Evolutionary conservation across 2,888 invertebrate genomes (phyloP).

Genomic region (Cartodere bifasciata): DNA sequence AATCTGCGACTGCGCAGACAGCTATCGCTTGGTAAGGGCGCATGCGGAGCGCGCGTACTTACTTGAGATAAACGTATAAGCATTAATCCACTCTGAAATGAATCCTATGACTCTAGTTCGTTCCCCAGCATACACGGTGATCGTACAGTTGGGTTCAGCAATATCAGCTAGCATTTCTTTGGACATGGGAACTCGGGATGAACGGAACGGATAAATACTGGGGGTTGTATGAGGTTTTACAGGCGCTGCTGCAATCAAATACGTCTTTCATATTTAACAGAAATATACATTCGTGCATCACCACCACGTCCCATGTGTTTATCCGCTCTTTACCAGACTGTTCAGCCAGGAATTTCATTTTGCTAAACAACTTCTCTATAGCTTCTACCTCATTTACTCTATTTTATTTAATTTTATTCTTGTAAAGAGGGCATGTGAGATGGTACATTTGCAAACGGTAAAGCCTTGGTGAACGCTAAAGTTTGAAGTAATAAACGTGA

Average conservation of each 20-base stretch:
- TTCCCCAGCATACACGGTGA: slow-evolving; percentile 36
- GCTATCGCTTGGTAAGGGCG: not conserved
- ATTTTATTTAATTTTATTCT: no score
- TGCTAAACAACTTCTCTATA: no score
- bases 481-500: no score
- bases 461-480: no score
- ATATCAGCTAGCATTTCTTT: slow-evolving; percentile 32
- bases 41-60: slow-evolving; percentile 33
- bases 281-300: no score
- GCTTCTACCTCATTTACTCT: no score
- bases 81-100: slow-evolving; percentile 57
- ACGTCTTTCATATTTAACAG: no score
- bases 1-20: not conserved
- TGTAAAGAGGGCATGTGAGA: no score
- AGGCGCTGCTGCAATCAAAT: slow-evolving; percentile 27
- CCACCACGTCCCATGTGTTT: no score
- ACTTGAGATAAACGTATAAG: slow-evolving; percentile 56
- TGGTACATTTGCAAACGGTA: no score
- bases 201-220: slow-evolving; percentile 23
- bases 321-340: no score
- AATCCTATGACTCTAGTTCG: slow-evolving; percentile 46
- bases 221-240: slow-evolving; percentile 24
- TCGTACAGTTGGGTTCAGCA: slow-evolving; percentile 38
- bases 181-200: slow-evolving; percentile 24
- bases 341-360: no score